phyloP scores from a whole-genome alignment of 2,888 invertebrate genomes.

The Eupelmus urozonus region DNA sequence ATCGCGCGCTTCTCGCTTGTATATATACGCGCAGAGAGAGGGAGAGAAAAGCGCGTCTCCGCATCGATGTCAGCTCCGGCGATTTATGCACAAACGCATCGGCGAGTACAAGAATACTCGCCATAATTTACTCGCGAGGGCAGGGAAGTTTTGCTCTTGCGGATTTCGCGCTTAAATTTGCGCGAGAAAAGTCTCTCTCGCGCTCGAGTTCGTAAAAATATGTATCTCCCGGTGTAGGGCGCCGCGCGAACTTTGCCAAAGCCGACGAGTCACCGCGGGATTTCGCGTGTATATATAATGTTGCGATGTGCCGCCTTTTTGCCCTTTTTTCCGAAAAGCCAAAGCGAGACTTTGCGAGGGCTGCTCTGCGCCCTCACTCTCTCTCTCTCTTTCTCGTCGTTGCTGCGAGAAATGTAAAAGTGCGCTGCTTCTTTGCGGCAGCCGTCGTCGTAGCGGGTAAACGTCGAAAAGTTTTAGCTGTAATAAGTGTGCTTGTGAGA shows the following conservation, averaged over 20 bases:
- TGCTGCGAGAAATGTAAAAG: too few relatives aligned
- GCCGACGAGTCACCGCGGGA: constrained; percentile 2
- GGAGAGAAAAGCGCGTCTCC: neutral
- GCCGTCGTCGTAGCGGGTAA: too few relatives aligned
- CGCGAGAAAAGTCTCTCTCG: constrained; percentile 65
- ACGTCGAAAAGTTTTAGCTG: too few relatives aligned
- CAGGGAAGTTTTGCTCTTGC: constrained; percentile 25
- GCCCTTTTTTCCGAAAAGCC: too few relatives aligned
- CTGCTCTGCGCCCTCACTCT: too few relatives aligned
- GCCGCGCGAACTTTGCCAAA: constrained; percentile 57
- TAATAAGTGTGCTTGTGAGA: too few relatives aligned
- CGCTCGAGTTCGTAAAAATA: constrained; percentile 51
- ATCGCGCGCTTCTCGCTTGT: too few relatives aligned
- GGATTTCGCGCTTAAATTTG: constrained; percentile 60
- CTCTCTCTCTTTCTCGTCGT: too few relatives aligned
- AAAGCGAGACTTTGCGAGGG: too few relatives aligned
- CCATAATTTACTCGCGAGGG: constrained; percentile 63
- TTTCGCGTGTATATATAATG: neutral
- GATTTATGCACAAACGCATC: constrained; percentile 37
- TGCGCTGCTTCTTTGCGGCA: too few relatives aligned
- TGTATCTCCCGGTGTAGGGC: constrained; percentile 32
- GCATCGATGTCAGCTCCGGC: constrained; percentile 15
- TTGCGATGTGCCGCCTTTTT: too few relatives aligned
- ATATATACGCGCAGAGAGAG: too few relatives aligned
- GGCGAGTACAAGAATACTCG: neutral